Evolutionary conservation across 2,797 vertebrate genomes (phyloP), one percentile per base, ranked within the genome.

Genomic region (Apodemus agrarius): DNA sequence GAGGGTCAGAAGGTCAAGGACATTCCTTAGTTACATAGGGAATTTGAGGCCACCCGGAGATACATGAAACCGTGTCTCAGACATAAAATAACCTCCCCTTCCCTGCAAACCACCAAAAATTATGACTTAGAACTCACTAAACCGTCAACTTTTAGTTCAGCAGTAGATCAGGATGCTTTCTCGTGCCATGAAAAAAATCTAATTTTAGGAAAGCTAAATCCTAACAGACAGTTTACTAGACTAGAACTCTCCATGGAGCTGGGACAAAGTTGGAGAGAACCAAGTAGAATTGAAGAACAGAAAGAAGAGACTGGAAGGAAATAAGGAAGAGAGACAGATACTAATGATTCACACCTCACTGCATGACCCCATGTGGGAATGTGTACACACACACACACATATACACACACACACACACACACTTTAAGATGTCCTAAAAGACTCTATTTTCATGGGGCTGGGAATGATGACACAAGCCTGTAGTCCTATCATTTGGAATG

Each of bases 131-230:
- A 90, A 91, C 19, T 69, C 29, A 74, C 6, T 8, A 40, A 29
- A 19, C 43, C 59, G 12, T 74, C n/a, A 94, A 52, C 40, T 89
- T 72, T 54, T 82, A 78, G 63, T 72, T n/a, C 16, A 81, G 6
- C 52, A 52, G 52, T 52, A 52, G 0, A 80, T 91, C 69, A 75
- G 61, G n/a, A 82, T 76, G 26, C 57, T 88, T 86, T 24, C 80
- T 59, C 87, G 49, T 65, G 40, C 65, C 46, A 74, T 1, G 0
- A 91, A 52, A 94, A 43, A 93, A 75, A 67, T 69, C 31, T 52
- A 54, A 22, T 87, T 86, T 86, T 88, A 84, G 43, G 80, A 61
- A 91, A 94, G 40, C 82, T 76, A 95, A 57, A 78, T 14, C 31
- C 54, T 40, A 31, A 78, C 6, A 69, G 29, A 43, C 8, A 52